These are phyloP conservation scores for Emys orbicularis DNA, from an alignment of 2,797 vertebrate genomes.

Conservation along the genomic window DNA sequence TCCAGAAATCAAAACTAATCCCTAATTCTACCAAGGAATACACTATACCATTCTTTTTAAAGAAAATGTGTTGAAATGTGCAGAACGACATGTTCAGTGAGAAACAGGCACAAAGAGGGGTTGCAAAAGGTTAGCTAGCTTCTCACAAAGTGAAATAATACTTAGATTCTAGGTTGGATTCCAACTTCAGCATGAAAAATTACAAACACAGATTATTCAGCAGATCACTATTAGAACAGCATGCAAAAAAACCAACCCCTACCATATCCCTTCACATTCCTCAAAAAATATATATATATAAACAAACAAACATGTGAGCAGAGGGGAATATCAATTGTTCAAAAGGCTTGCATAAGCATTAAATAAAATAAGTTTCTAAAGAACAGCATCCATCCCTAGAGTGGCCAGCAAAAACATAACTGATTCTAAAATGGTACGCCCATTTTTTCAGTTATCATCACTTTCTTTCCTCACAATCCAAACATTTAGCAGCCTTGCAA, in stretches of 20 bases:
- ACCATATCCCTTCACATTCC: neutral
- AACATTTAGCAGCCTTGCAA: neutral
- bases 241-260: neutral
- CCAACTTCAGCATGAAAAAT: neutral
- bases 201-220: neutral
- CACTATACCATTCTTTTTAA: neutral
- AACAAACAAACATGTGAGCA: neutral
- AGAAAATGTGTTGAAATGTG: neutral
- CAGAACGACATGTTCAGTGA: neutral
- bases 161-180: neutral
- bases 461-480: neutral
- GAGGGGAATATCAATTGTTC: neutral
- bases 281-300: neutral
- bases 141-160: neutral
- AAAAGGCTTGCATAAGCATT: neutral
- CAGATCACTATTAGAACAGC: neutral
- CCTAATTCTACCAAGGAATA: neutral
- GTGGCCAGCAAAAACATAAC: neutral
- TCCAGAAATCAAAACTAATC: neutral
- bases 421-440: neutral
- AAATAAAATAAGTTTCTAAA: neutral
- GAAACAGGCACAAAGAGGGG: neutral
- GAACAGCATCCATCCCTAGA: neutral
- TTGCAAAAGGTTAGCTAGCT: neutral
- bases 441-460: neutral